Percentiles rank a stretch among this genome's conserved stretches.
Evolutionary conservation across 2,797 vertebrate species (phyloP).

Genomic region (Coilia nasus): DNA sequence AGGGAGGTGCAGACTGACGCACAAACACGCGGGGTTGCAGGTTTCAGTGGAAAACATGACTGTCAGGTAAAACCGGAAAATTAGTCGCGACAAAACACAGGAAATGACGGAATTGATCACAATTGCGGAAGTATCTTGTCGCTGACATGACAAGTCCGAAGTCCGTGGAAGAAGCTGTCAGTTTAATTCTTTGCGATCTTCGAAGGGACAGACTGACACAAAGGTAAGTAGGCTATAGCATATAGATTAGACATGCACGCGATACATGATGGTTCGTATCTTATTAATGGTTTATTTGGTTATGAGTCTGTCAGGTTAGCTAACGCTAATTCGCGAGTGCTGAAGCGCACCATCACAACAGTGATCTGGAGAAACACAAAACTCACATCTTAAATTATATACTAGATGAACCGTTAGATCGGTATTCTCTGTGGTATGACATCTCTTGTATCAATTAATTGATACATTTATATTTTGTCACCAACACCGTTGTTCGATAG

Average conservation of each 20-base stretch:
- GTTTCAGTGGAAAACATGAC: not conserved
- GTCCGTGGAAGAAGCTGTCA: not conserved
- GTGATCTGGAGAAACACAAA: not conserved
- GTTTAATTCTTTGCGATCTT: not conserved
- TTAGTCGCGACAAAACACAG: not conserved
- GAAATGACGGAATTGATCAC: not conserved
- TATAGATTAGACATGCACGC: not conserved
- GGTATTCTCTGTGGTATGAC: not conserved
- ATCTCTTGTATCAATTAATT: not conserved
- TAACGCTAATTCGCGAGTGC: not conserved
- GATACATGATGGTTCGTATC: not conserved
- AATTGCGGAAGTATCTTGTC: not conserved
- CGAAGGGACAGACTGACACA: not conserved
- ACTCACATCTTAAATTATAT: too few relatives aligned
- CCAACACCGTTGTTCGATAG: not conserved
- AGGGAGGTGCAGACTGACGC: not conserved
- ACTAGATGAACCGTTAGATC: not conserved
- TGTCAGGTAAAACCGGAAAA: not conserved
- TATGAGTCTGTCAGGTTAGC: not conserved
- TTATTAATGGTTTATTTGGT: not conserved
- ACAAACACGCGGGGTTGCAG: not conserved
- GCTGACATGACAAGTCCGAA: slow-evolving; percentile 16
- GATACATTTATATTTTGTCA: too few relatives aligned
- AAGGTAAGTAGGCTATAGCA: not conserved
- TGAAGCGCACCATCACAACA: not conserved